These are phyloP conservation scores for Bovichtus diacanthus DNA, from an alignment of 2,797 vertebrate genomes.

Conservation along the genomic window DNA sequence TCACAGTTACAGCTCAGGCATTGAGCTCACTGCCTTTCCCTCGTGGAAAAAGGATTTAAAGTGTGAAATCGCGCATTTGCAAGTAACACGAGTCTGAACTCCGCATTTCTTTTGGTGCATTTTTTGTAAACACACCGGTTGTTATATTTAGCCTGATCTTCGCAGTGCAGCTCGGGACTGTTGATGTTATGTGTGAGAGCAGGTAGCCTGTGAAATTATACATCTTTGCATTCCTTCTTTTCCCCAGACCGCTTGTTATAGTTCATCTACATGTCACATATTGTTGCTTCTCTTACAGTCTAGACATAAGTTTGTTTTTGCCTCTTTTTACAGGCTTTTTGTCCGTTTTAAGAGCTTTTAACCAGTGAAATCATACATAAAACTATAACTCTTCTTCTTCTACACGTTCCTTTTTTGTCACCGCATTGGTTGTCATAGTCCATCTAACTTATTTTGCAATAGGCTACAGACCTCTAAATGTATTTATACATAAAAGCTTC, in stretches of 20 bases:
- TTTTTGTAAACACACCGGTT: not conserved
- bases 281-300: too few relatives aligned
- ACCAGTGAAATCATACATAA: not conserved
- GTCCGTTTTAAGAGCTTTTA: too few relatives aligned
- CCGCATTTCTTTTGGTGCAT: not conserved
- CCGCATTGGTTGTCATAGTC: not conserved
- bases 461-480: too few relatives aligned
- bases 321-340: too few relatives aligned
- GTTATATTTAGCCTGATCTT: not conserved
- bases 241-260: not conserved
- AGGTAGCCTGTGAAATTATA: not conserved
- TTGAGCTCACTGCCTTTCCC: not conserved
- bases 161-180: not conserved
- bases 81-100: not conserved
- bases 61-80: not conserved
- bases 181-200: not conserved
- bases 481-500: too few relatives aligned
- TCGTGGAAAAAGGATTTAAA: not conserved
- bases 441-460: not conserved
- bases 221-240: not conserved
- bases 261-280: not conserved
- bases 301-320: too few relatives aligned
- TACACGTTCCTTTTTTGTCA: too few relatives aligned
- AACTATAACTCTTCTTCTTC: too few relatives aligned
- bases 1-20: slow-evolving; percentile 8